Evolutionary conservation across 1,140 invertebrate genomes (phyloP).

Genomic region (Melitaea cinxia): DNA sequence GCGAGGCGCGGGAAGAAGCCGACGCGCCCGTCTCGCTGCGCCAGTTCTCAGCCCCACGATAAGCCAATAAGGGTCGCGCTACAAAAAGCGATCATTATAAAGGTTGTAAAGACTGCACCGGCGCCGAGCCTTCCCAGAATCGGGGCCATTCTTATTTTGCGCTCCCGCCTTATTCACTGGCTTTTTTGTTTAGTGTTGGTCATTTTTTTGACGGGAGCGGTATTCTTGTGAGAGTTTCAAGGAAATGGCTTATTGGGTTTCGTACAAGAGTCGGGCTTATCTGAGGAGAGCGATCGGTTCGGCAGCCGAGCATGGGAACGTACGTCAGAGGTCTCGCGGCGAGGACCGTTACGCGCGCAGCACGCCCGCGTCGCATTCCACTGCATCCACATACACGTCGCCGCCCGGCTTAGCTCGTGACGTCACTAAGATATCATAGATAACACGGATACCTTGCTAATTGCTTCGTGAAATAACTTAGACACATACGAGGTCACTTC

Average conservation of each 20-base stretch:
- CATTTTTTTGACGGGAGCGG: slow-evolving; percentile 76
- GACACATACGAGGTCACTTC: slow-evolving; percentile 13
- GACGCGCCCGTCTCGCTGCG: slow-evolving; percentile 49
- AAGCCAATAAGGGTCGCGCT: slow-evolving; percentile 74
- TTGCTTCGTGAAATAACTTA: slow-evolving; percentile 14
- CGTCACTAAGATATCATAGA: slow-evolving; percentile 40
- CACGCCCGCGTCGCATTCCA: slow-evolving; percentile 49
- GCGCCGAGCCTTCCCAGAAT: slow-evolving; percentile 79
- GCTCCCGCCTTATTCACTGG: slow-evolving; percentile 76
- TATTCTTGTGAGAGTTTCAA: slow-evolving; percentile 73
- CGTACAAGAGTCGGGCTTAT: slow-evolving; percentile 70
- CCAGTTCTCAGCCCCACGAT: slow-evolving; percentile 66
- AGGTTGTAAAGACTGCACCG: slow-evolving; percentile 78
- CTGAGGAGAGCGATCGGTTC: slow-evolving; percentile 62
- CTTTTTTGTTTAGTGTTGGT: slow-evolving; percentile 74
- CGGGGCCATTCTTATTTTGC: slow-evolving; percentile 78
- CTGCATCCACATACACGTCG: slow-evolving; percentile 40
- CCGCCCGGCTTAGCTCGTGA: slow-evolving; percentile 38
- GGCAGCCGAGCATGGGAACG: slow-evolving; percentile 55
- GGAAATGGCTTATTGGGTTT: slow-evolving; percentile 79
- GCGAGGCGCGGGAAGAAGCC: slow-evolving; percentile 39
- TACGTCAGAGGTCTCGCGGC: slow-evolving; percentile 43
- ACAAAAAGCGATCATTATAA: slow-evolving; percentile 79
- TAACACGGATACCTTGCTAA: slow-evolving; percentile 26
- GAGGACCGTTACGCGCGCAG: slow-evolving; percentile 53